phyloP scores from a whole-genome alignment of 2,888 invertebrate genomes.

The Lampropteryx suffumata region DNA sequence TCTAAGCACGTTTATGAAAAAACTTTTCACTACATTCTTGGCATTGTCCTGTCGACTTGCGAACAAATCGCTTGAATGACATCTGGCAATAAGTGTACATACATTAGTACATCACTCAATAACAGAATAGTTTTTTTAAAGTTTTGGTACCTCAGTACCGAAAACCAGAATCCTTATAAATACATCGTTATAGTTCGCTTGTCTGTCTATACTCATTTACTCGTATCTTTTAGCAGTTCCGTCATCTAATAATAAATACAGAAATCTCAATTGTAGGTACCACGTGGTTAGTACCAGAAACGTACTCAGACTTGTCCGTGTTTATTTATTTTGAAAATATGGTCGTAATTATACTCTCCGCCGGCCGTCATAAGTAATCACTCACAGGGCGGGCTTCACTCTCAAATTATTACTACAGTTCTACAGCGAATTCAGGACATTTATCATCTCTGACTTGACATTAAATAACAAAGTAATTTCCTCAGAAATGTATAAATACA shows the following conservation, averaged over 20 bases:
- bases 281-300: no score
- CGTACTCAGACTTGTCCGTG: no score
- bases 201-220: no score
- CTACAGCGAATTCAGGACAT: neutral
- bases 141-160: no score
- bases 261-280: no score
- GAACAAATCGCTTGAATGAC: constrained; percentile 24
- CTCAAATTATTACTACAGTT: neutral
- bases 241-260: no score
- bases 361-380: neutral
- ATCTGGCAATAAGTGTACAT: constrained; percentile 1
- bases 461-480: constrained; percentile 9
- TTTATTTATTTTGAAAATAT: neutral
- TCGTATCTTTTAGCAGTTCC: no score
- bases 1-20: constrained; percentile 79
- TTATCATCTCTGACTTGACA: constrained; percentile 13
- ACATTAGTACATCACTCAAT: neutral
- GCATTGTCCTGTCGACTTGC: constrained; percentile 61
- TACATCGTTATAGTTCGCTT: no score
- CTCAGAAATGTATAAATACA: neutral
- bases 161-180: no score
- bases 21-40: constrained; percentile 72
- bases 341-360: neutral
- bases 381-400: neutral
- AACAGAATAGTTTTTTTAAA: no score